Base-by-base conservation (phyloP, 2,888 invertebrate species). In the Mermis nigrescens region DNA sequence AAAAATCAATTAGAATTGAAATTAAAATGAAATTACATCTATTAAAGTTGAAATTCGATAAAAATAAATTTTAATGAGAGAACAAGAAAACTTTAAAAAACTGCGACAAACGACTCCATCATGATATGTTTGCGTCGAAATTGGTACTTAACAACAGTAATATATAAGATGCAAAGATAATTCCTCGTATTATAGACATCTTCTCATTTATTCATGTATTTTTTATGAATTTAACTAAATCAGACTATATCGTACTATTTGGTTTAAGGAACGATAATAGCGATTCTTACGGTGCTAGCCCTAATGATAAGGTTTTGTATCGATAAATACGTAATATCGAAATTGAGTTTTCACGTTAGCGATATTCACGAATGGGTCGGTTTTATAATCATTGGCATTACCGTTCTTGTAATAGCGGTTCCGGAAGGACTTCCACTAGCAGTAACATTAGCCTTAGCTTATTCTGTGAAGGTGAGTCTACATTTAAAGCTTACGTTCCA, bases 401-500 rank as follows among this genome's bases (percentile, higher is more conserved):
- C 64, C 15, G 63, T 63, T 28, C 32, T 63, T 3, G 64, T 63
- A 4, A 59, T 62, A 1, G 63, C 63, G 24, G 75, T 76, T 1
- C 76, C 76, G 1, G 76, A 76, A 64, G 76, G 76, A 62, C 68
- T 76, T 31, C 76, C 76, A 46, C 65, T 76, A 46, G 76, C 76
- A 60, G 76, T 76, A 31, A 76, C 76, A 1, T 65, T 76, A 7
- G 58, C 64, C 3, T 45, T 63, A 3, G 63, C 63, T 24, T 63
- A 62, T 32, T 64, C 64, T 19, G 64, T 64, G 2, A 62, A 63
- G 26, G 61, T 61, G 31, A 19, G 26, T n/a, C n/a, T n/a, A n/a
- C n/a, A n/a, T n/a, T n/a, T n/a, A n/a, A n/a, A n/a, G n/a, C n/a
- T n/a, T n/a, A n/a, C n/a, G n/a, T n/a, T n/a, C n/a, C n/a, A n/a